Evolutionary conservation across 2,113 vertebrate species (phyloP).

Genomic region (Brachypodius melanocephalos): DNA sequence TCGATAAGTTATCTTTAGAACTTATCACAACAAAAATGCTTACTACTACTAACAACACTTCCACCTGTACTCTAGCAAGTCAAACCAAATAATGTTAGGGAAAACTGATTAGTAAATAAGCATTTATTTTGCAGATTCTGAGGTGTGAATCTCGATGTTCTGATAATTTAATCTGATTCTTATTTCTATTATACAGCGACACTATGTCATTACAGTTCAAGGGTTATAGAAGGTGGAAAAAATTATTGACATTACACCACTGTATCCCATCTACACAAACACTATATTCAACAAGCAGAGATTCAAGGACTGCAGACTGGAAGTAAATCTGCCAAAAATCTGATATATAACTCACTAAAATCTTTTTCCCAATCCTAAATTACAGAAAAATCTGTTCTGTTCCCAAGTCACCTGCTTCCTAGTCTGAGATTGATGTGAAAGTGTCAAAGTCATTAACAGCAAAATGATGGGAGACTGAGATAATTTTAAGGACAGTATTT

Average conservation of each 20-base stretch:
- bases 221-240: background rate
- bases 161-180: background rate
- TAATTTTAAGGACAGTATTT: background rate
- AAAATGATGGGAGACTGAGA: background rate
- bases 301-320: background rate
- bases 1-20: accelerated
- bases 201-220: background rate
- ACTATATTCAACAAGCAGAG: background rate
- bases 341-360: background rate
- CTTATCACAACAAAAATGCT: background rate
- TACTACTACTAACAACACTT: background rate
- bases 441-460: background rate
- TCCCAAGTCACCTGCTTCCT: background rate
- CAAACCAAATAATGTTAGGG: background rate
- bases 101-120: background rate
- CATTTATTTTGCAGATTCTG: background rate
- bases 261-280: background rate
- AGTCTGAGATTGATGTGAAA: background rate
- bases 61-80: background rate
- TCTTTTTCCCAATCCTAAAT: background rate
- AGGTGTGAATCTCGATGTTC: background rate
- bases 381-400: background rate
- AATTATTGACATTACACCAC: background rate
- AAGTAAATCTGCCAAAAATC: background rate
- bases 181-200: background rate